These are phyloP conservation scores for Crenichthys baileyi DNA, from an alignment of 2,797 vertebrate species.

Conservation along the genomic window DNA sequence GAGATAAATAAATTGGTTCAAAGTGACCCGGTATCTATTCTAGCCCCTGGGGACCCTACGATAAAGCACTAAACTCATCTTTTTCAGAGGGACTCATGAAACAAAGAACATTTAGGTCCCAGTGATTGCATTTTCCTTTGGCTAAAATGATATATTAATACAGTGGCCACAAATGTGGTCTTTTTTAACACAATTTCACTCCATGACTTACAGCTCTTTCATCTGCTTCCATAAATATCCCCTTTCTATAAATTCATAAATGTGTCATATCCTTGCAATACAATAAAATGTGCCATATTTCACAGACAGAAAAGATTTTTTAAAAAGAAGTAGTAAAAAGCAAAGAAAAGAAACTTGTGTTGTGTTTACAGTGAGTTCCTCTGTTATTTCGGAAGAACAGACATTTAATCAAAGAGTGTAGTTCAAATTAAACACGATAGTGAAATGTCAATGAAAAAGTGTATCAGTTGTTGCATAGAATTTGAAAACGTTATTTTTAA, in stretches of 20 bases:
- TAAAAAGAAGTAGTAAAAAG: slow-evolving; percentile 50
- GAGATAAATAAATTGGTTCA: slow-evolving; percentile 78
- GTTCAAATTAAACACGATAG: slow-evolving; percentile 28
- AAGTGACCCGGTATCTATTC: slow-evolving; percentile 76
- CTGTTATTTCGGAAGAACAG: slow-evolving; percentile 33
- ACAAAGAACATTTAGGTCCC: slow-evolving; percentile 80
- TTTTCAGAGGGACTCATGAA: slow-evolving; percentile 78
- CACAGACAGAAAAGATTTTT: slow-evolving; percentile 62
- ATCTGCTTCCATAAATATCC: slow-evolving; percentile 85
- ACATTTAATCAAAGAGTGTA: slow-evolving; percentile 14
- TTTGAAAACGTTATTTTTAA: background rate
- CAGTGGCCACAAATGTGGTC: slow-evolving; percentile 79
- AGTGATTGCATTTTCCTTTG: slow-evolving; percentile 80
- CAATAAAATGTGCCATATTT: slow-evolving; percentile 84
- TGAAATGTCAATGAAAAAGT: slow-evolving; percentile 32
- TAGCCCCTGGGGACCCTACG: slow-evolving; percentile 66
- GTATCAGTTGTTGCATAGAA: slow-evolving; percentile 6
- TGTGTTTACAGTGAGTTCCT: slow-evolving; percentile 27
- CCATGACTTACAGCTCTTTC: slow-evolving; percentile 81
- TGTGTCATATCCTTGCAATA: slow-evolving; percentile 82
- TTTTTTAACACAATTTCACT: slow-evolving; percentile 81
- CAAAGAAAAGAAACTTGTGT: slow-evolving; percentile 45
- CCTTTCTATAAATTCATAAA: slow-evolving; percentile 82
- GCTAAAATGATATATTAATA: slow-evolving; percentile 84
- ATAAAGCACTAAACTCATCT: slow-evolving; percentile 81